A percentile compares a stretch with the other conserved stretches of the same genome.
phyloP scores from a whole-genome alignment of 2,797 vertebrate genomes.

The Morelia viridis region DNA sequence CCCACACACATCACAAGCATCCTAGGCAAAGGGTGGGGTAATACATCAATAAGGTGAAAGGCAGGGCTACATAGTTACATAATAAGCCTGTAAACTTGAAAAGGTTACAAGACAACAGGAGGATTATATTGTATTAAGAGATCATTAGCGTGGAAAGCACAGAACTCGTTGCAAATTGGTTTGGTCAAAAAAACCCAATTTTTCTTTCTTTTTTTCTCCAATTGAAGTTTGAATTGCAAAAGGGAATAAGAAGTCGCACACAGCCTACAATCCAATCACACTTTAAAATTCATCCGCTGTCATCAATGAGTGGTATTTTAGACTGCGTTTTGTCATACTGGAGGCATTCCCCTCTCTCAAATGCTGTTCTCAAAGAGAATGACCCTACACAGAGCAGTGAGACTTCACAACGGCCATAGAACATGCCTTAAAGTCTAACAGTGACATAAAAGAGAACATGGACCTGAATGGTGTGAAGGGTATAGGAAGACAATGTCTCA shows the following conservation, averaged over 20 bases:
- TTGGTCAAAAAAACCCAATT: constrained; percentile 17
- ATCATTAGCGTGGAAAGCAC: neutral
- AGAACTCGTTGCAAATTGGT: neutral
- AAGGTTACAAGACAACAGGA: neutral
- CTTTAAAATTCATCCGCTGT: neutral
- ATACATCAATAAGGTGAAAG: neutral
- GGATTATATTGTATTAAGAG: neutral
- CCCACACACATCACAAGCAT: neutral
- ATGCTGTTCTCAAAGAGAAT: neutral
- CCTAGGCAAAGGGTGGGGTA: neutral
- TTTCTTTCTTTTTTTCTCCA: neutral
- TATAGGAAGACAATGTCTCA: neutral
- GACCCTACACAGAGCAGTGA: neutral
- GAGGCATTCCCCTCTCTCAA: neutral
- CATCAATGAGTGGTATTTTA: neutral
- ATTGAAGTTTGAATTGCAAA: neutral
- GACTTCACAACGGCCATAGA: neutral
- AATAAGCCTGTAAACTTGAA: neutral
- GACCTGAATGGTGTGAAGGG: neutral
- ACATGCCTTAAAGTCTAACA: neutral
- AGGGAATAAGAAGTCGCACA: neutral
- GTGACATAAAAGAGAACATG: neutral
- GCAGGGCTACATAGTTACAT: neutral
- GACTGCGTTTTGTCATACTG: neutral
- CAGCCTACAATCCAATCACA: neutral